Evolutionary conservation across 2,888 invertebrate species (phyloP).

Genomic region (Corbicula japonica): DNA sequence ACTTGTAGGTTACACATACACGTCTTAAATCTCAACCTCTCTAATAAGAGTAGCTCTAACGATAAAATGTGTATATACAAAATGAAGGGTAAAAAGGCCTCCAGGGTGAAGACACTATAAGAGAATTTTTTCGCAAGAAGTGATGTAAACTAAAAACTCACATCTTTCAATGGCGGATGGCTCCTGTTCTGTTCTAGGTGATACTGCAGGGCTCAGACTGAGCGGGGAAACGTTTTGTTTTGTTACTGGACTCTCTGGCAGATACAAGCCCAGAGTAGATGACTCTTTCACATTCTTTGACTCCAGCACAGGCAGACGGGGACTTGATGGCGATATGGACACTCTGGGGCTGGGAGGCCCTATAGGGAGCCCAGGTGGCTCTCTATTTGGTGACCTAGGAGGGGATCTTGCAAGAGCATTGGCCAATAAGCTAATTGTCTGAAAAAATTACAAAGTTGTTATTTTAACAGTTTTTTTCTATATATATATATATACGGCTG

Average conservation of each 20-base stretch:
- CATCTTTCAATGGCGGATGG: slow-evolving; percentile 56
- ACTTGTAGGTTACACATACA: too few species aligned
- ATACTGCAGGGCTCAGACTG: slow-evolving; percentile 12
- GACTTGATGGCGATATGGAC: not conserved
- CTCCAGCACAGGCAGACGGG: slow-evolving; percentile 3
- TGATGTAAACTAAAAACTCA: slow-evolving; percentile 19
- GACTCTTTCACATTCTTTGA: not conserved
- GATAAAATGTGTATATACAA: not conserved
- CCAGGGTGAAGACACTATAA: not conserved
- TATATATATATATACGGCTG: too few species aligned
- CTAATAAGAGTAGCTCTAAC: too few species aligned
- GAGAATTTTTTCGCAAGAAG: too few species aligned
- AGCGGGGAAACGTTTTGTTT: slow-evolving; percentile 22
- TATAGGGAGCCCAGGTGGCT: slow-evolving; percentile 12
- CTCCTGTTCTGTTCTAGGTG: not conserved
- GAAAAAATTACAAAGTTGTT: slow-evolving; percentile 8
- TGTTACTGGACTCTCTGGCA: slow-evolving; percentile 35
- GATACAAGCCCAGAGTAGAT: slow-evolving; percentile 11
- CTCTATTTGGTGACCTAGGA: slow-evolving; percentile 20
- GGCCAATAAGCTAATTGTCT: slow-evolving; percentile 58
- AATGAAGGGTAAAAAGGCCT: not conserved
- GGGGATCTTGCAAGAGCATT: slow-evolving; percentile 46
- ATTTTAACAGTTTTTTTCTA: too few species aligned
- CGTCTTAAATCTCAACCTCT: too few species aligned
- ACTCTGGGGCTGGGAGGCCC: slow-evolving; percentile 24